Conservation (phyloP, 2,888 invertebrate species). For the Leptinotarsa peninsularis region DNA sequence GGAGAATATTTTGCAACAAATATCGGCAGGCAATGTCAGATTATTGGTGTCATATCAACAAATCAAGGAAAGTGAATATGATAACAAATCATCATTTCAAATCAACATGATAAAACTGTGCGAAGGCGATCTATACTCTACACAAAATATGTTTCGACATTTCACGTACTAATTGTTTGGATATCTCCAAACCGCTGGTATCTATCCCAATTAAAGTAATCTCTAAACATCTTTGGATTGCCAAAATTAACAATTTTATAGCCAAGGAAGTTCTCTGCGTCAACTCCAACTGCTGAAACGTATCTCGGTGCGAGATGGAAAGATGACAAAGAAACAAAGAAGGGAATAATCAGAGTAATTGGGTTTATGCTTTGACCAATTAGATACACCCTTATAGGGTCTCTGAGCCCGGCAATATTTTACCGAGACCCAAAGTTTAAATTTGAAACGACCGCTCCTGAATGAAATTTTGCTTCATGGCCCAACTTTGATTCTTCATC, state of each 20-base stretch:
- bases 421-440: constrained; percentile 56
- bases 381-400: constrained; percentile 57
- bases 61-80: no score
- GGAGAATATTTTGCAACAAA: no score
- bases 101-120: no score
- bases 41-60: no score
- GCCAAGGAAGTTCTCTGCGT: not conserved
- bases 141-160: not conserved
- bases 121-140: no score
- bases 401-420: constrained; percentile 55
- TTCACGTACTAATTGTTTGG: not conserved
- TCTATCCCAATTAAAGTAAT: constrained; percentile 13
- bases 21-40: no score
- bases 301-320: constrained; percentile 29
- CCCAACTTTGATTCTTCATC: constrained; percentile 34
- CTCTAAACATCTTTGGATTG: not conserved
- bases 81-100: no score
- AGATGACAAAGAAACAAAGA: constrained; percentile 39
- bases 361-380: constrained; percentile 59
- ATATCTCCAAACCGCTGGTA: not conserved
- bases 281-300: constrained; percentile 22
- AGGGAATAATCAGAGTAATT: constrained; percentile 57
- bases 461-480: constrained; percentile 55
- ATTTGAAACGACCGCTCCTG: constrained; percentile 54
- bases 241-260: constrained; percentile 4